Base-by-base conservation (phyloP, 1,140 invertebrate species). In the Cecropterus lyciades region DNA sequence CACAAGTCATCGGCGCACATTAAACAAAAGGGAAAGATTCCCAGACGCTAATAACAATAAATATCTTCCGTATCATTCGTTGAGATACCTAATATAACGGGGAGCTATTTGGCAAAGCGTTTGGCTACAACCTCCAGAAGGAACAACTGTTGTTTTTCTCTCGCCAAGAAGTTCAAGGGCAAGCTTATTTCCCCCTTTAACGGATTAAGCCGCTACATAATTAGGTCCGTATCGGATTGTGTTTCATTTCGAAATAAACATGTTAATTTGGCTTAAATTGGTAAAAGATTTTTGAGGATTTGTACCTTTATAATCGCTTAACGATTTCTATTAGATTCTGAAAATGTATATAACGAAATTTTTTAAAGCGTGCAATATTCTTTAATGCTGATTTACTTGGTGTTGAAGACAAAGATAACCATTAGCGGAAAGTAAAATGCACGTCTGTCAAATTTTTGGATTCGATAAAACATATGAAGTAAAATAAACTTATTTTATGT, bases 11-110 rank as follows among this genome's bases (percentile, higher is more conserved):
- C 15, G 20, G 27, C 56, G 30, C 8, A 24, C 20, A 24, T 24
- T 24, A 37, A 37, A n/a, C n/a, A 49, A 37, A 60, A 62, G 45
- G 37, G 24, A n/a, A n/a, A n/a, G 48, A 33, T 9, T 33, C 37
- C 46, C 33, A 63, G 46, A 63, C 59, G 48, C 46, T 63, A n/a
- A 63, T 63, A 49, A 52, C 59, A 27, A 63, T 63, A 63, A 63
- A 51, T 42, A 40, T 24, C 33, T 52, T 63, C 30, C 59, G 27
- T 42, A 52, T 63, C 48, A 52, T 63, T 63, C 14, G 57, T 37
- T 17, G 46, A n/a, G 33, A 51, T 63, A 49, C 57, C 30, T 40
- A n/a, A 40, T 63, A 30, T 42, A 51, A 51, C 40, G 40, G 17
- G 33, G 33, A 62, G 59, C 59, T 14, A 63, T 63, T 63, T 63